Evolutionary conservation across 2,888 invertebrate genomes (phyloP).

Genomic region (Nephrotoma guestfalica): DNA sequence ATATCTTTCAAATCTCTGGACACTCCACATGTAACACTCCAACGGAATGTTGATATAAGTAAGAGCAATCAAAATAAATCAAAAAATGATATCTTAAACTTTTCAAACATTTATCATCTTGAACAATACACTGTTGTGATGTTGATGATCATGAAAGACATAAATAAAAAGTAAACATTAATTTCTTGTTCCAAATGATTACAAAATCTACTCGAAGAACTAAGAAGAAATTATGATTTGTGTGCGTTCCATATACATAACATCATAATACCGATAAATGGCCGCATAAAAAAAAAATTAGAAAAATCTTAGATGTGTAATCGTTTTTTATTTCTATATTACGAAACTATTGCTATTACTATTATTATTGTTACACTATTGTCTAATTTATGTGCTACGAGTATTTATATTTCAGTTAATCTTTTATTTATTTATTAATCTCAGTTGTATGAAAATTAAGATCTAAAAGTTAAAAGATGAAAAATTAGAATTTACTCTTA

Average conservation of each 20-base stretch:
- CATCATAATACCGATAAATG: background rate
- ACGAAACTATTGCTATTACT: background rate
- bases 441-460: background rate
- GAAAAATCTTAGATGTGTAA: background rate
- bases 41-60: background rate
- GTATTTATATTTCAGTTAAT: background rate
- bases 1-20: too few species aligned
- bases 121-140: background rate
- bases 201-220: background rate
- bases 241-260: background rate
- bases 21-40: background rate
- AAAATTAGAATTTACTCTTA: background rate
- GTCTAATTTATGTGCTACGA: background rate
- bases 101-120: background rate
- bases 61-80: background rate
- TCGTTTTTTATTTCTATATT: background rate
- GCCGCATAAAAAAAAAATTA: background rate
- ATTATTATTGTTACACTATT: background rate
- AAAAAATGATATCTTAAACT: background rate
- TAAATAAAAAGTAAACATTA: background rate
- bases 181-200: background rate
- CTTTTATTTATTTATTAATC: background rate
- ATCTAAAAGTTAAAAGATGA: background rate
- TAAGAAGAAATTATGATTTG: background rate
- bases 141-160: background rate